These are phyloP conservation scores for Motacilla tschutschensis DNA, from an alignment of 2,113 vertebrate species.

Conservation along the genomic window DNA sequence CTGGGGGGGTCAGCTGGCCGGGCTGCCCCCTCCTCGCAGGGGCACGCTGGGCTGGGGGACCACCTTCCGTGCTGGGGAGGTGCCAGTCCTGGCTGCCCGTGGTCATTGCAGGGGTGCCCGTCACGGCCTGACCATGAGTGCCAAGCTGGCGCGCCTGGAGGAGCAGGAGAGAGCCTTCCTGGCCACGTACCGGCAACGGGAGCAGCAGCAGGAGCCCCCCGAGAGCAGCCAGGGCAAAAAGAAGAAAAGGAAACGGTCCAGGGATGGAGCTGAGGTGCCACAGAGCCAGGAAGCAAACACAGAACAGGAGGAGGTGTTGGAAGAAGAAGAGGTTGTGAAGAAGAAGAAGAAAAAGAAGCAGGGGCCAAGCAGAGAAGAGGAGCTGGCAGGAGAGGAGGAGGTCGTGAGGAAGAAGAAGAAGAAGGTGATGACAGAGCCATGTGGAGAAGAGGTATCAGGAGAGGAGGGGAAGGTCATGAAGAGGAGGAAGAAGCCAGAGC, in stretches of 20 bases:
- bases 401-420: not conserved
- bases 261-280: not conserved
- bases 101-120: conserved; percentile 78
- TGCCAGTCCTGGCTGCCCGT: rapidly evolving
- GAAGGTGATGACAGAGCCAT: not conserved
- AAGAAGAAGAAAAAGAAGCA: not conserved
- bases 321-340: not conserved
- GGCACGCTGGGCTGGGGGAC: not conserved
- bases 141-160: conserved; percentile 89
- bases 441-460: not conserved
- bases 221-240: not conserved
- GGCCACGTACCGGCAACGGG: conserved; percentile 59
- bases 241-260: conserved; percentile 7
- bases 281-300: not conserved
- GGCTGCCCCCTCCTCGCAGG: not conserved
- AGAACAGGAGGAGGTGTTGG: not conserved
- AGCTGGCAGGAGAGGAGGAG: not conserved
- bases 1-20: rapidly evolving
- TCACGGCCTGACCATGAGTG: conserved; percentile 88
- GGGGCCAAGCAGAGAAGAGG: not conserved
- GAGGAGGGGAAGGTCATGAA: not conserved
- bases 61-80: not conserved
- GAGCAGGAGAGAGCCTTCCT: conserved; percentile 91
- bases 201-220: not conserved
- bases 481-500: not conserved